Evolutionary conservation across 2,113 vertebrate species (phyloP), one percentile per base, ranked within the genome.

Genomic region (Dicerorhinus sumatrensis): DNA sequence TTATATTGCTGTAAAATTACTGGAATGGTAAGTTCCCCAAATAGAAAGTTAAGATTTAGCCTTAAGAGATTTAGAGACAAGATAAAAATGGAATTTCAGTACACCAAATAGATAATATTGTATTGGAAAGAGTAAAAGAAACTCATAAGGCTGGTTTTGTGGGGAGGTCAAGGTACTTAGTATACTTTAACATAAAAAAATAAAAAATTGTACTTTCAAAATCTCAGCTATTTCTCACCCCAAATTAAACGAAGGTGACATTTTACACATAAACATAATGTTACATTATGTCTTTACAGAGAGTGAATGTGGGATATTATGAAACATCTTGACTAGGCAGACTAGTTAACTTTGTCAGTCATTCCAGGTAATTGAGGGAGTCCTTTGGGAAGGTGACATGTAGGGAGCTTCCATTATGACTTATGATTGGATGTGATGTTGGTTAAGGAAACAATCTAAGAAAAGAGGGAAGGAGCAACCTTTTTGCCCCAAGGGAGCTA

Each of bases 1-100:
- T 69, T 89, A 60, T 69, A 75, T 36, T 94, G 12, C 75, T 85
- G 60, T 60, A 88, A 96, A 93, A 88, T 60, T 80, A 88, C 18
- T 95, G 54, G 31, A 73, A 94, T 95, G 33, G 9, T 42, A 65
- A 90, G 5, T 85, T 91, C 51, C 76, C 67, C 4, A 92, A 92
- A 91, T 79, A 87, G 60, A 95, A 93, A 87, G 46, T 80, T 63
- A 36, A 80, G 25, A 39, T 73, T 54, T 65, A 84, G 42, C 33
- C 6, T 18, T 75, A 63, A 65, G 75, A 95, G 70, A 29, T 63
- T 83, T 77, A 81, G n/a, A 94, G n/a, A 67, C 12, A 92, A 65
- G 56, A 75, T 42, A 60, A 56, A 75, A n/a, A 56, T 1, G 58
- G 51, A 80, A 75, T 92, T 82, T 94, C 84, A 76, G 63, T 48